These are phyloP conservation scores for Gadopsis bispinosus DNA, from an alignment of 2,797 vertebrate genomes.

Conservation along the genomic window DNA sequence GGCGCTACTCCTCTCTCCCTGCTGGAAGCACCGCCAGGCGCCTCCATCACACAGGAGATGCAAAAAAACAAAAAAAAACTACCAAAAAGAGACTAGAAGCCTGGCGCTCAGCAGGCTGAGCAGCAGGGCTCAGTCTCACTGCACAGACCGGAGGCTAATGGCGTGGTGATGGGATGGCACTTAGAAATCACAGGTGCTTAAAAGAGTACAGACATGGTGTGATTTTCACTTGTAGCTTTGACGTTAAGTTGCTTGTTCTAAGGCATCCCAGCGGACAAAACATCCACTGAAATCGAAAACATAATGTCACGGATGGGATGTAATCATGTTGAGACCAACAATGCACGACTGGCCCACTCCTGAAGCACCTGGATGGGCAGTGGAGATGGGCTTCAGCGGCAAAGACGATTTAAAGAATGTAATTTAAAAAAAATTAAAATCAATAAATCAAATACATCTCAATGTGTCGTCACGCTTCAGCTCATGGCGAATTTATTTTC, in stretches of 20 bases:
- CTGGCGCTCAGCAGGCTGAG: constrained; percentile 1
- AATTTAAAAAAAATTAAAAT: too few species aligned
- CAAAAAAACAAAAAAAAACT: constrained; percentile 6
- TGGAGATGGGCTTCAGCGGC: too few species aligned
- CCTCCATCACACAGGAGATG: constrained; percentile 48
- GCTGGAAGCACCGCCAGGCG: constrained; percentile 58
- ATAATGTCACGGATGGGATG: not conserved
- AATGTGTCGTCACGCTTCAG: too few species aligned
- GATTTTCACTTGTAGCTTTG: not conserved
- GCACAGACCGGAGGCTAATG: not conserved
- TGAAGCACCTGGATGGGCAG: too few species aligned
- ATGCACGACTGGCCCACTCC: too few species aligned
- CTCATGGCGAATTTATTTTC: not conserved
- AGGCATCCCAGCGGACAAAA: too few species aligned
- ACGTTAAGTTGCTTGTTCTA: not conserved
- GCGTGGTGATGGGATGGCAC: not conserved
- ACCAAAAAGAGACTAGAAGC: too few species aligned
- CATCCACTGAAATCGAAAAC: too few species aligned
- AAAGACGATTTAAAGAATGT: too few species aligned
- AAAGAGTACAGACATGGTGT: not conserved
- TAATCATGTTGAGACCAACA: not conserved
- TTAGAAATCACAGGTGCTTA: not conserved
- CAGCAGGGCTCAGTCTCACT: not conserved
- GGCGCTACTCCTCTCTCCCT: constrained; percentile 57
- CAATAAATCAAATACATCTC: too few species aligned